Percentiles rank a stretch among this genome's conserved stretches.
phyloP scores from a whole-genome alignment of 2,888 invertebrate species.

The Matsumyia berberina region DNA sequence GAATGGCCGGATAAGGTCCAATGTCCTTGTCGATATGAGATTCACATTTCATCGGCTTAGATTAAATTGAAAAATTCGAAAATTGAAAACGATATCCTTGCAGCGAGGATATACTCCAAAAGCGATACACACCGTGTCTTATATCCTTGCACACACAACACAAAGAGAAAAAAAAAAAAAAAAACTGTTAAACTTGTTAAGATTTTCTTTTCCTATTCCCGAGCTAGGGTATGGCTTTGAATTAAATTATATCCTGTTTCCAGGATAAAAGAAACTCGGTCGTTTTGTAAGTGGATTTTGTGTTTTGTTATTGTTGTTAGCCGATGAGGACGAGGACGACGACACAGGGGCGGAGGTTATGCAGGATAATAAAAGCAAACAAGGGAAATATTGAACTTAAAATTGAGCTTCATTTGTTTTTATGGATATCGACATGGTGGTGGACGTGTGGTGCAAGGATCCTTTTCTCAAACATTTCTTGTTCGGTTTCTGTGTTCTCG shows the following conservation, averaged over 20 bases:
- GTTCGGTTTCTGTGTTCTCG: conserved; percentile 17
- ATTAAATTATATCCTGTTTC: conserved; percentile 75
- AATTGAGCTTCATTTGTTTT: conserved; percentile 76
- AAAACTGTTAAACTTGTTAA: conserved; percentile 65
- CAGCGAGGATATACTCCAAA: conserved; percentile 30
- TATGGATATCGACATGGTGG: conserved; percentile 66
- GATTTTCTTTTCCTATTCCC: conserved; percentile 62
- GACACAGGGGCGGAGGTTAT: conserved; percentile 11
- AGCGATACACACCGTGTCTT: conserved; percentile 57
- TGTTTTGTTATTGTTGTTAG: conserved; percentile 53
- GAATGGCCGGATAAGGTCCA: conserved; percentile 45
- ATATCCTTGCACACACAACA: conserved; percentile 38
- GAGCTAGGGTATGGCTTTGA: conserved; percentile 66
- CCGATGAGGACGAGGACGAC: conserved; percentile 2
- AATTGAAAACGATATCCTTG: conserved; percentile 76
- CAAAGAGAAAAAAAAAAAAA: conserved; percentile 25
- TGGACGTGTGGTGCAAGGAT: conserved; percentile 50
- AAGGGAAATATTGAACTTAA: conserved; percentile 75
- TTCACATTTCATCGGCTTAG: conserved; percentile 76
- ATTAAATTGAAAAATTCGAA: conserved; percentile 76
- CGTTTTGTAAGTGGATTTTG: conserved; percentile 69
- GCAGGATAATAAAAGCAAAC: conserved; percentile 74
- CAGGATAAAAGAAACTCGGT: conserved; percentile 59
- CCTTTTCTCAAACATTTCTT: conserved; percentile 12
- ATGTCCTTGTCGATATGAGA: conserved; percentile 70